These are phyloP conservation scores for Orussus abietinus DNA, from an alignment of 1,140 invertebrate genomes.

Conservation along the genomic window DNA sequence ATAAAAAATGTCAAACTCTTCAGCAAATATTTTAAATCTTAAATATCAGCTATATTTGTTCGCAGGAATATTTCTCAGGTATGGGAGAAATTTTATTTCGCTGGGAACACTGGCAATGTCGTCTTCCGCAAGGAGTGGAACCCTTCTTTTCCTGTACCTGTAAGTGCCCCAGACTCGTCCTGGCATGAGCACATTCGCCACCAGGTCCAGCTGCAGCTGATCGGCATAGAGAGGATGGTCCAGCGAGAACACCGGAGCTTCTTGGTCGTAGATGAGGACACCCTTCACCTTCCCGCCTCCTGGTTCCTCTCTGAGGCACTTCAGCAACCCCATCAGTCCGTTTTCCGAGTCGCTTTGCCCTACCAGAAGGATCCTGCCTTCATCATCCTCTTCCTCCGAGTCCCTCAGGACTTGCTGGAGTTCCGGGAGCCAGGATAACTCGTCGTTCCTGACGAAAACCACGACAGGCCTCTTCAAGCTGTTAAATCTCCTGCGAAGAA, in stretches of 20 bases:
- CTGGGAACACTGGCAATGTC: too few relatives aligned
- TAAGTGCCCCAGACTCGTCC: slow-evolving; percentile 76
- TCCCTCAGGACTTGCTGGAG: slow-evolving; percentile 57
- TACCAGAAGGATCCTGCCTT: slow-evolving; percentile 53
- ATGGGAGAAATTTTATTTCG: too few relatives aligned
- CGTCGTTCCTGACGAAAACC: slow-evolving; percentile 34
- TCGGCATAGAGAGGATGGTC: slow-evolving; percentile 61
- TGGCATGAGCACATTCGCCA: slow-evolving; percentile 68
- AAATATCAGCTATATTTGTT: too few relatives aligned
- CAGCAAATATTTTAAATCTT: too few relatives aligned
- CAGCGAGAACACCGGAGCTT: slow-evolving; percentile 63
- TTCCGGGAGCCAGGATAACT: slow-evolving; percentile 54
- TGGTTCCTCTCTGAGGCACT: slow-evolving; percentile 69
- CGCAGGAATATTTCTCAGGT: too few relatives aligned
- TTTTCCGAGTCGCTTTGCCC: slow-evolving; percentile 61
- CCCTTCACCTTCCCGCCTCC: slow-evolving; percentile 61
- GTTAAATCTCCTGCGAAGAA: slow-evolving; percentile 36
- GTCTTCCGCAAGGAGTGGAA: too few relatives aligned
- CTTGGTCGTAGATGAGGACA: slow-evolving; percentile 62
- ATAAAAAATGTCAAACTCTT: too few relatives aligned
- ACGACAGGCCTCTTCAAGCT: slow-evolving; percentile 29
- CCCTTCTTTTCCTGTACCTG: too few relatives aligned
- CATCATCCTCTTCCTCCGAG: slow-evolving; percentile 37
- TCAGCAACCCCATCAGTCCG: slow-evolving; percentile 80
- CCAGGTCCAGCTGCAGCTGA: slow-evolving; percentile 69